Evolutionary conservation across 2,888 invertebrate species (phyloP), one percentile per base, ranked within the genome.

Genomic region (Yponomeuta malinellus): DNA sequence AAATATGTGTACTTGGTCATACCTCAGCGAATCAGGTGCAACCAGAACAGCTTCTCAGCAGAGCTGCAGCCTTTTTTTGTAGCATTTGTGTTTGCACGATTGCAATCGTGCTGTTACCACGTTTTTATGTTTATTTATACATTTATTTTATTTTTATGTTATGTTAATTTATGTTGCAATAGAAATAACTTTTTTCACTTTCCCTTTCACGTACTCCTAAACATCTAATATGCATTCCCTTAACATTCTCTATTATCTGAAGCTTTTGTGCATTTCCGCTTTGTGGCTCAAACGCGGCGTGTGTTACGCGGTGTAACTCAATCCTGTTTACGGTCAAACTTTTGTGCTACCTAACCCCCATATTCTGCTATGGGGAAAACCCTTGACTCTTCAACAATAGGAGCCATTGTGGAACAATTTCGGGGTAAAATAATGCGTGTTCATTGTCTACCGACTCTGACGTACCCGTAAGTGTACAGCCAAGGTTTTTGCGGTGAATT

Each of bases 291-390:
- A 10, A 65, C 29, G 33, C 65, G 33, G 65, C 65, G 33, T 65
- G 65, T 65, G 65, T 65, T 31, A 33, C 33, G 65, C 65, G 29
- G 52, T 33, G 43, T 68, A 68, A 68, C 68, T 67, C 67, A 48
- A 9, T 48, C 68, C 29, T 68, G 68, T 68, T 68, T 68, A 52
- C 52, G 68, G 68, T 31, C 48, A 68, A 68, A 68, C 29, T 68
- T 67, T 68, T 68, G 31, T 31, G 48, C 68, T 8, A 68, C 68
- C 68, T 10, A 29, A 52, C 68, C 31, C n/a, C 48, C n/a, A 31
- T 33, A 65, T 33, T 65, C 12, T 65, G 65, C 65, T 10, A 12
- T 10, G 9, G 29, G 29, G 4, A 10, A 65, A 29, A 31, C 29
- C 65, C 12, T 65, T 65, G 2, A 10, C 12, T 12, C 33, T 10